Evolutionary conservation across 2,888 invertebrate species (phyloP), one percentile per base, ranked within the genome.

Genomic region (Drosophila gaucha): DNA sequence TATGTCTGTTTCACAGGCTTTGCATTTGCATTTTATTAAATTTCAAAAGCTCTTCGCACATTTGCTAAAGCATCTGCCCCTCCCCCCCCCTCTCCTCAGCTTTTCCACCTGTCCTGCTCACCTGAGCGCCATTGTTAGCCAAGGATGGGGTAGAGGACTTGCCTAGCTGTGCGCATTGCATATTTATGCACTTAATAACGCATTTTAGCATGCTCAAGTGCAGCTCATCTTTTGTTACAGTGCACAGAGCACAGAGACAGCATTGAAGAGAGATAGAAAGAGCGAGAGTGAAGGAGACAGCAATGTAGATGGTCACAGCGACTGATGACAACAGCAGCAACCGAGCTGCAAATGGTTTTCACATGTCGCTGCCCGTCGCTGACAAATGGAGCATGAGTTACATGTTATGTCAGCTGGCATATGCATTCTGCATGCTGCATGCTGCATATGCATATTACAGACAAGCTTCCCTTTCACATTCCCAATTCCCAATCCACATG

Each of bases 151-250:
- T 9, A 31, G 26, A 10, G 24, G 33, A 20, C 1, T 6, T 20
- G 35, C 44, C 35, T 24, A 39, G 58, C 50, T 58, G 51, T 62
- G 70, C 74, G 75, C 70, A 82, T 71, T 88, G 86, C 86, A 86
- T 86, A 88, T 86, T 86, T 86, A 88, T 86, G 88, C 86, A 86
- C 86, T 86, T 86, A 88, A 86, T 86, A 86, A 88, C 84, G 84
- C 88, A 88, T 86, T 88, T 82, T 82, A 86, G 79, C 84, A 86
- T 84, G 78, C 80, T 80, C 80, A 88, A 86, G 86, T 82, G 82
- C 78, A 84, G 68, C 86, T 87, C 83, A 86, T 77, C 85, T 85
- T 86, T 86, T 85, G 84, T 85, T 84, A 70, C 85, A 80, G 52
- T 38, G 24, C 55, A n/a, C 56, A 0, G 10, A 14, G 26, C 14